Evolutionary conservation across 2,888 invertebrate species (phyloP).

Genomic region (Griposia aprilina): DNA sequence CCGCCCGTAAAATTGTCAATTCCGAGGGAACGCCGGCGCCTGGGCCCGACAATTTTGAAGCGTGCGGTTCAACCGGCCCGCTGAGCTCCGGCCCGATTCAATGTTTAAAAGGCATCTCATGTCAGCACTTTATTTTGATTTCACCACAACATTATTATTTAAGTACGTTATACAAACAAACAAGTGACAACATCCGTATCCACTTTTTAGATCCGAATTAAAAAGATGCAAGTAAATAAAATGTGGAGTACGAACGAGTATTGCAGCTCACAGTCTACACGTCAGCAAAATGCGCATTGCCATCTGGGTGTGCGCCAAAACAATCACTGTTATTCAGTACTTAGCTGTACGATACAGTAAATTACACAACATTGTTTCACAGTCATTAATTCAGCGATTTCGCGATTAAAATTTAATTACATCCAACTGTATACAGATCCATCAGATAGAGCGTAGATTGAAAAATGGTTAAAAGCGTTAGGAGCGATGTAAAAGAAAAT

Average conservation of each 20-base stretch:
- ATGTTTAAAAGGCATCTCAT: constrained; percentile 72
- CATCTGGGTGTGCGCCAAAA: constrained; percentile 89
- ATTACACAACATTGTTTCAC: constrained; percentile 74
- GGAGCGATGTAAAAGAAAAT: constrained; percentile 84
- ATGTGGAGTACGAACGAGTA: constrained; percentile 59
- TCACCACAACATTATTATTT: constrained; percentile 44
- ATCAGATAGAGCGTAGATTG: constrained; percentile 72
- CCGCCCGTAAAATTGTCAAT: constrained; percentile 93
- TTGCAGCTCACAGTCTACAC: constrained; percentile 74
- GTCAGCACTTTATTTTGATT: constrained; percentile 69
- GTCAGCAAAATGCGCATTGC: constrained; percentile 85
- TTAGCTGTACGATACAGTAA: constrained; percentile 79
- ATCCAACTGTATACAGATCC: constrained; percentile 63
- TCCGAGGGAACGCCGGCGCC: constrained; percentile 87
- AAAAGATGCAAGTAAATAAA: constrained; percentile 58
- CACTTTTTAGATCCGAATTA: constrained; percentile 48
- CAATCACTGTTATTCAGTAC: constrained; percentile 89
- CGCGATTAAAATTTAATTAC: constrained; percentile 72
- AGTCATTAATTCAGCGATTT: constrained; percentile 70
- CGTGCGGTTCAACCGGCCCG: constrained; percentile 72
- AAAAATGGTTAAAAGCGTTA: constrained; percentile 76
- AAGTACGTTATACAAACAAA: constrained; percentile 33
- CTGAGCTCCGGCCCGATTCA: constrained; percentile 68
- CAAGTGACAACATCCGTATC: constrained; percentile 26
- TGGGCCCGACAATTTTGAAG: constrained; percentile 85